These are phyloP conservation scores for Amyelois transitella DNA, from an alignment of 1,140 invertebrate species.

Conservation along the genomic window DNA sequence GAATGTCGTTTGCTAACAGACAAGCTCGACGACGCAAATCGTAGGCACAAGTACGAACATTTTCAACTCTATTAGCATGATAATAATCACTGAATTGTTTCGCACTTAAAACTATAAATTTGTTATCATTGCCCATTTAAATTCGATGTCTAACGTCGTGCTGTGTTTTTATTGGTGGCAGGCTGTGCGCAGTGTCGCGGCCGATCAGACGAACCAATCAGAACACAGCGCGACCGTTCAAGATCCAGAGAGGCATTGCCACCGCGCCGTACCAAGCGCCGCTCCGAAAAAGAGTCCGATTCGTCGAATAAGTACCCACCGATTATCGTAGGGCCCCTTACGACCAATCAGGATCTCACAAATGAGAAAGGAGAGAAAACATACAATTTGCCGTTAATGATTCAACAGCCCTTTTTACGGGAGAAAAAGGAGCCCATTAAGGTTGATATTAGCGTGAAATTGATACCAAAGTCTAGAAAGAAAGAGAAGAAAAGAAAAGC, in stretches of 20 bases:
- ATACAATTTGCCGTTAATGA: conserved; percentile 74
- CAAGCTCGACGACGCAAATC: conserved; percentile 87
- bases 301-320: conserved; percentile 77
- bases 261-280: conserved; percentile 51
- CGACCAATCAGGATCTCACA: conserved; percentile 73
- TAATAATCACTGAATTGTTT: conserved; percentile 28
- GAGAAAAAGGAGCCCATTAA: conserved; percentile 85
- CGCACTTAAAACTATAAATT: conserved; percentile 18
- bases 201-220: conserved; percentile 72
- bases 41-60: conserved; percentile 86
- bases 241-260: conserved; percentile 48
- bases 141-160: conserved; percentile 58
- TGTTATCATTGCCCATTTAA: conserved; percentile 56
- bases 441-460: conserved; percentile 86
- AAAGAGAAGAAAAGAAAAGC: conserved; percentile 53
- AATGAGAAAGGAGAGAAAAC: conserved; percentile 68
- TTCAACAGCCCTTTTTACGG: conserved; percentile 79
- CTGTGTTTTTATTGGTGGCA: conserved; percentile 74
- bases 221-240: conserved; percentile 68
- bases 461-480: conserved; percentile 79
- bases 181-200: conserved; percentile 70
- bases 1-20: conserved; percentile 89
- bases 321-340: conserved; percentile 62
- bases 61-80: conserved; percentile 56
- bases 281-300: conserved; percentile 72